Base-by-base conservation (phyloP, 1,140 invertebrate species). In the Hycleus cichorii region DNA sequence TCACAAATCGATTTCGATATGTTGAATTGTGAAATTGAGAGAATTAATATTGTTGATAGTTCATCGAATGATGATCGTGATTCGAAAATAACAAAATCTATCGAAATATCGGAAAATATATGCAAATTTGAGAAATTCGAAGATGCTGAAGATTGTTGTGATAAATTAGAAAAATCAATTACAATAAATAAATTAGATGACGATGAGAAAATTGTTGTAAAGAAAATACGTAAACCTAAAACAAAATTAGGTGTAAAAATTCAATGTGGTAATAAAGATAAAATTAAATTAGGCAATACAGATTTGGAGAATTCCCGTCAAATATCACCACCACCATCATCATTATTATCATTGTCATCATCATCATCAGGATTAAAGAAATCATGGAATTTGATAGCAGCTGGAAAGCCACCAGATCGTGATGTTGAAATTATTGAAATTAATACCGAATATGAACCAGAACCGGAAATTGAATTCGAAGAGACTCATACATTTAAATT, bases 191-290 rank as follows among this genome's bases (percentile, higher is more conserved):
- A 39, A 40, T 54, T 49, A 3, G 56, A 53, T 5, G 60, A 59
- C 44, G 67, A 67, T 47, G 65, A 69, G 38, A 66, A 64, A 61
- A 46, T 25, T 4, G 27, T 51, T 2, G 43, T 52, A 4, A 67
- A 69, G 43, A 69, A 71, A 50, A 47, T 60, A 4, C 58, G 71
- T 12, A 73, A 72, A 64, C 69, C 71, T 1, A 73, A 73, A 57
- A 40, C 69, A 3, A 73, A 73, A 50, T 55, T 73, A 7, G 72
- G 72, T 24, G 71, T 72, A 3, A 67, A 70, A 40, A 69, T 73
- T 26, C 61, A 47, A 10, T 65, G 54, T 32, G 45, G 57, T 11
- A 52, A 43, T 24, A 64, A 65, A 38, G 62, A 66, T 43, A 60
- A 3, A 32, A 32, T 32, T 4, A 32, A 32, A 32, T 32, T 32